A percentile compares a stretch with the other conserved stretches of the same genome.
These are phyloP conservation scores for Eubucco bourcierii DNA, from an alignment of 2,113 vertebrate species.

Conservation along the genomic window DNA sequence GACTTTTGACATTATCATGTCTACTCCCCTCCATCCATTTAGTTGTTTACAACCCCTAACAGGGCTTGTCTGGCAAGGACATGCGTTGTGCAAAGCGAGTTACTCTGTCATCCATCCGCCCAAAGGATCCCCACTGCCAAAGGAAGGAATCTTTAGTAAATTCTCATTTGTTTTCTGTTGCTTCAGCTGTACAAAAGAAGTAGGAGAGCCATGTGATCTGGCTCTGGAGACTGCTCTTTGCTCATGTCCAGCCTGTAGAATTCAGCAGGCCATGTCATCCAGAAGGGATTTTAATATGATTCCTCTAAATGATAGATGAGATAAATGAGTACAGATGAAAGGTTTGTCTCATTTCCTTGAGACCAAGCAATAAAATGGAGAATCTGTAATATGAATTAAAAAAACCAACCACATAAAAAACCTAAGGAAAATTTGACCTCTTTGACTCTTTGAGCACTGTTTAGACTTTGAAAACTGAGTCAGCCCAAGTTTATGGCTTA, in stretches of 20 bases:
- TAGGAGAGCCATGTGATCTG: neutral
- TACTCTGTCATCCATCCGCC: neutral
- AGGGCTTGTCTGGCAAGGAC: neutral
- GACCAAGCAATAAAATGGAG: neutral
- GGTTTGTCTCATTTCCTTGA: neutral
- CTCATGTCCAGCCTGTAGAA: neutral
- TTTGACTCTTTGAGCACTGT: neutral
- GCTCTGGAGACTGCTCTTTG: neutral
- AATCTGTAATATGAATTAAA: neutral
- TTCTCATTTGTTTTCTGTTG: constrained; percentile 1
- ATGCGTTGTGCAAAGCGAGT: neutral
- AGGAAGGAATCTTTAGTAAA: neutral
- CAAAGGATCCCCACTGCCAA: neutral
- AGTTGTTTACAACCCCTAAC: neutral
- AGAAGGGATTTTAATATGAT: neutral
- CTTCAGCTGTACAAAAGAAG: neutral
- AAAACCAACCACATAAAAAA: neutral
- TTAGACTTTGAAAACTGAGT: constrained; percentile 9
- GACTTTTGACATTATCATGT: neutral
- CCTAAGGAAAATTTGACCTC: neutral
- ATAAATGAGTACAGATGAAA: neutral
- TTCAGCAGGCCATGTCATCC: neutral
- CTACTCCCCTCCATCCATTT: neutral
- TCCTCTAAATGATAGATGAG: neutral
- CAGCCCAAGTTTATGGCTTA: neutral